Base-by-base conservation (phyloP, 2,888 invertebrate species). In the Ornithoptera alexandrae region DNA sequence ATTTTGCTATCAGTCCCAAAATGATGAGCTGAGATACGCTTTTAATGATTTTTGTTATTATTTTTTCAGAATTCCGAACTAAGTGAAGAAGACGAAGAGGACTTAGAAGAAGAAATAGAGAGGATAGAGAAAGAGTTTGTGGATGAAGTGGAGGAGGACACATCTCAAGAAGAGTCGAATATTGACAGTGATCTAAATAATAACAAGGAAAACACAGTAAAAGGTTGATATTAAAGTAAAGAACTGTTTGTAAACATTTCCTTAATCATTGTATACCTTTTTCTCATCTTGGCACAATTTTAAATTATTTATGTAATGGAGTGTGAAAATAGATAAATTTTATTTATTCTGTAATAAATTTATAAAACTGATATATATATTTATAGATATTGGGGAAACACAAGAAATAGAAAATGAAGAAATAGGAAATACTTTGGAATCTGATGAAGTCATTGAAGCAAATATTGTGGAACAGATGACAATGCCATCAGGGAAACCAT, bases 81-180 rank as follows among this genome's bases (percentile, higher is more conserved):
- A 62, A 77, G 81, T n/a, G 81, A 85, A 53, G 81, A 85, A 53
- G 81, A 86, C 22, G 87, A 88, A 20, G 85, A 84, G 53, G 80
- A 83, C 60, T 75, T 80, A 18, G 86, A 82, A 58, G 84, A 86
- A 59, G 89, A 89, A 79, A 85, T 93, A 67, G 94, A 93, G 73
- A 91, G 87, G 57, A 84, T 90, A 58, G 90, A 90, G 72, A 80
- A 80, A 36, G 91, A 90, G 73, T 75, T 84, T 17, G 82, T 84
- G 20, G 90, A 91, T 56, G 86, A 86, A n/a, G 85, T 84, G 61
- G 85, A 84, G 2, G 76, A 81, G 24, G 84, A 84, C 0, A 74
- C 74, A 4, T 75, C 82, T 2, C 79, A 80, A 3, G 79, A 79
- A 24, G 70, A 78, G 7, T 78, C 81, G 50, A 82, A 84, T 60